A percentile compares a stretch with the other conserved stretches of the same genome.
Conservation (phyloP, 2,113 vertebrate genomes). For the Apeltes quadracus region DNA sequence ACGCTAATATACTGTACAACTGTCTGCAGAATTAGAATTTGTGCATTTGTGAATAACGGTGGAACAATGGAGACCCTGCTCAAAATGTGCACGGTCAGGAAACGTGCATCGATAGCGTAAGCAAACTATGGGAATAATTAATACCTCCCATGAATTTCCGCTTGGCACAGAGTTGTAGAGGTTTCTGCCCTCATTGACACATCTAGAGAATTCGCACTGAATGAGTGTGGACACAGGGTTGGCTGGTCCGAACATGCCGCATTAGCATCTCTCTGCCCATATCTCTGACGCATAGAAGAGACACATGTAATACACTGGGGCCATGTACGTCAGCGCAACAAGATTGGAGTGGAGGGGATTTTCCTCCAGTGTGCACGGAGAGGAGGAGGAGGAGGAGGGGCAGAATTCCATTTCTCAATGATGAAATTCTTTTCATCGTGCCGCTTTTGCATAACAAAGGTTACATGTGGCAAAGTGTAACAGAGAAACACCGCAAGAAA, state of each 20-base stretch:
- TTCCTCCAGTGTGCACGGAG: slow-evolving; percentile 52
- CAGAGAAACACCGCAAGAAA: slow-evolving; percentile 50
- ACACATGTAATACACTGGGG: slow-evolving; percentile 63
- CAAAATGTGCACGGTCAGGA: slow-evolving; percentile 53
- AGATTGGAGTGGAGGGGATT: slow-evolving; percentile 68
- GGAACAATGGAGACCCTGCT: slow-evolving; percentile 45
- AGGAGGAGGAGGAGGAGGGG: slow-evolving; percentile 65
- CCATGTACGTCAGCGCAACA: slow-evolving; percentile 57
- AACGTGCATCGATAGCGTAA: slow-evolving; percentile 36
- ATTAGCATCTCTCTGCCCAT: slow-evolving; percentile 24
- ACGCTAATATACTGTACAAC: slow-evolving; percentile 17
- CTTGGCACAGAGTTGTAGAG: slow-evolving; percentile 5
- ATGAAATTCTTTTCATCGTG: slow-evolving; percentile 76
- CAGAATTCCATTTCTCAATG: slow-evolving; percentile 70
- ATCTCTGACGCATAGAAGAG: slow-evolving; percentile 32
- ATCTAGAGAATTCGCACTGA: slow-evolving; percentile 17
- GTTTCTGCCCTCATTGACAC: slow-evolving; percentile 5
- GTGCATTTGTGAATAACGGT: slow-evolving; percentile 41
- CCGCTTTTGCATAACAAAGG: slow-evolving; percentile 77
- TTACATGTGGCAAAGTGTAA: slow-evolving; percentile 65
- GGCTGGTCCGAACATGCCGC: slow-evolving; percentile 11
- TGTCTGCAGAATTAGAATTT: slow-evolving; percentile 46
- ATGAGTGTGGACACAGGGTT: slow-evolving; percentile 18
- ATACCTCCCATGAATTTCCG: slow-evolving; percentile 45
- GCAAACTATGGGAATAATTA: slow-evolving; percentile 57